Evolutionary conservation across 2,888 invertebrate species (phyloP).

Genomic region (Pandemis corylana): DNA sequence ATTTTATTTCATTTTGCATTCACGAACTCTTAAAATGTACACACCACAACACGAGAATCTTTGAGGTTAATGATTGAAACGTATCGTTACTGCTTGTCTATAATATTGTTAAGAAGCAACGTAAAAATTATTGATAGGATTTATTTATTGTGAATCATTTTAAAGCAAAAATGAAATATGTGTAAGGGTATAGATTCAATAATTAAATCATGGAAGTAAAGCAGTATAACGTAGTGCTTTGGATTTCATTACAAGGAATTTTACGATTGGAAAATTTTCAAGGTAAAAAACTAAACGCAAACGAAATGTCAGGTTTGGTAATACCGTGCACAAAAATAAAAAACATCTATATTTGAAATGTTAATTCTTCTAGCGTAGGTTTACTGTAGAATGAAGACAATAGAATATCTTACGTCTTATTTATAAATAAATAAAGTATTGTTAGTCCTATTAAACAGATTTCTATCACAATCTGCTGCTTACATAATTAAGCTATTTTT

Average conservation of each 20-base stretch:
- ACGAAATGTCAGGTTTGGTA: neutral
- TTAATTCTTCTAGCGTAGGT: neutral
- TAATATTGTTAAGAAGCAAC: constrained; percentile 6
- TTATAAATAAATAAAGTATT: neutral
- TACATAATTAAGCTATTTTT: neutral
- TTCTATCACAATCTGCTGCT: neutral
- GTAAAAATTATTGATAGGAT: constrained; percentile 8
- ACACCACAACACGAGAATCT: constrained; percentile 49
- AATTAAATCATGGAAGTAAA: too few relatives aligned
- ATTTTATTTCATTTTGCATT: constrained; percentile 51
- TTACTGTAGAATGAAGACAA: neutral
- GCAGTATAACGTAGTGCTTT: too few relatives aligned
- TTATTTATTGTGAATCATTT: neutral
- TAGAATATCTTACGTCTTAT: neutral
- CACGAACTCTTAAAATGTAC: constrained; percentile 18
- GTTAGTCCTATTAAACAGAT: neutral
- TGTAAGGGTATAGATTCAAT: too few relatives aligned
- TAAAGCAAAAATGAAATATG: too few relatives aligned
- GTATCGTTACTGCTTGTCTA: constrained; percentile 46
- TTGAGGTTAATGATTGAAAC: constrained; percentile 55
- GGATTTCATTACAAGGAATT: too few relatives aligned
- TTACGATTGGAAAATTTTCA: neutral
- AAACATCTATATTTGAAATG: neutral
- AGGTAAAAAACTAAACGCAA: constrained; percentile 18
- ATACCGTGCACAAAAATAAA: neutral